These are phyloP conservation scores for Astreopora myriophthalma DNA, from an alignment of 64 coral and sea anemone genomes.

Conservation along the genomic window DNA sequence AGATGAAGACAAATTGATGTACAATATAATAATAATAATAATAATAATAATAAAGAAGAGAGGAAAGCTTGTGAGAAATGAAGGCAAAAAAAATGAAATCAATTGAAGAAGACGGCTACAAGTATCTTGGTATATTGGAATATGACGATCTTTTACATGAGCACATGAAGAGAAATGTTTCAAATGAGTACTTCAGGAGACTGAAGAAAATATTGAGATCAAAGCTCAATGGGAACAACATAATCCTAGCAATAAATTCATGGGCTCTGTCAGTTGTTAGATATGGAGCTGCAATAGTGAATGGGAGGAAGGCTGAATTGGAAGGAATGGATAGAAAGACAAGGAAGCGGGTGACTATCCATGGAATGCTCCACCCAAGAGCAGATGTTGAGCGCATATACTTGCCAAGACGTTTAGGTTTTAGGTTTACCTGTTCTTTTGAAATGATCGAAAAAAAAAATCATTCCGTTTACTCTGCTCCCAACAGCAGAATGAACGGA, in stretches of 20 bases:
- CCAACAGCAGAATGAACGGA: no score
- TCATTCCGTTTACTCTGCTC: no score
- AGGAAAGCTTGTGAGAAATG: no score
- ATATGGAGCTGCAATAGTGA: constrained; percentile 18
- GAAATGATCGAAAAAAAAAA: no score
- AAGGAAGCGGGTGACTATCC: constrained; percentile 5
- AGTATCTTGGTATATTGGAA: background rate
- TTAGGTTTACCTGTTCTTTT: no score
- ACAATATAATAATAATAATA: no score
- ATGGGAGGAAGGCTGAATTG: constrained; percentile 7
- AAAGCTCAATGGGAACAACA: constrained; percentile 2
- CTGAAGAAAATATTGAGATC: background rate
- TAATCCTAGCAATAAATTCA: constrained; percentile 10
- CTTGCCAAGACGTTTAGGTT: background rate
- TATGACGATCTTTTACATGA: background rate
- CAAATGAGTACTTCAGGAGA: constrained; percentile 3
- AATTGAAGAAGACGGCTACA: background rate
- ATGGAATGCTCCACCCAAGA: constrained; percentile 1
- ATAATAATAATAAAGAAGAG: no score
- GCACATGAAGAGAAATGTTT: background rate
- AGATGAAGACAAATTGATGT: no score
- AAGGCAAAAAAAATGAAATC: background rate
- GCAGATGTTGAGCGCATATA: background rate
- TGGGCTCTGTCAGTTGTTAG: constrained; percentile 12
- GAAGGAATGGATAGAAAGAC: constrained; percentile 24